Evolutionary conservation across 2,797 vertebrate species (phyloP), one percentile per base, ranked within the genome.

Genomic region (Chaunax sp.): DNA sequence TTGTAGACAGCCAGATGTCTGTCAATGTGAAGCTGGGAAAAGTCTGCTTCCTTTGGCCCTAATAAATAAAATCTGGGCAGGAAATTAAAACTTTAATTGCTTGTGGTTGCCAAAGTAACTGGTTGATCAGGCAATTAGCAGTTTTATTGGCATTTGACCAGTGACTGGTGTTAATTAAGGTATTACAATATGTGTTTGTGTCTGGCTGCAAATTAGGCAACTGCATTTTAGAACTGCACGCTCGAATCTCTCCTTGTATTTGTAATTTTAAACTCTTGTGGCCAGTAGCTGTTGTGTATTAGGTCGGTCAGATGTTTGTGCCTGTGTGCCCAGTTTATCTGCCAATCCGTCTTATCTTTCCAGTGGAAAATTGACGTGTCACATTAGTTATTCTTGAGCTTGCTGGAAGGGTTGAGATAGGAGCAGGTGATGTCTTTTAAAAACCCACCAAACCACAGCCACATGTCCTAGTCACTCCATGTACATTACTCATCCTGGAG

Each of bases 361-460:
- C 78, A 84, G 79, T 87, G 87, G 85, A 89, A 90, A 89, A 85
- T 71, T 69, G 75, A 80, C 68, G 82, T 72, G 85, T 82, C 80
- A 72, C 80, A 37, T 82, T 69, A 83, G 80, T 83, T 90, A 90
- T 89, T 88, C 84, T 83, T 54, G 77, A 84, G 75, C 69, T 58
- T 58, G 80, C 63, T 83, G 84, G 73, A 86, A 80, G 82, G 64
- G 80, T 78, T 77, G 77, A 78, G 78, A 87, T 80, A 38, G 85
- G 65, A 89, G 88, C 90, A 91, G 90, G 92, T 93, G 92, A 91
- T 75, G 81, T 70, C 87, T 88, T 90, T 90, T 89, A 90, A 91
- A 90, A 87, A 87, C 73, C 75, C 84, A 72, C 72, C 77, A 71
- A 81, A 89, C 89, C 86, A 82, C 86, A 83, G 72, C 75, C 92